Evolutionary conservation across 2,797 vertebrate species (phyloP), one percentile per base, ranked within the genome.

Genomic region (Melanotaenia parkinsoni): DNA sequence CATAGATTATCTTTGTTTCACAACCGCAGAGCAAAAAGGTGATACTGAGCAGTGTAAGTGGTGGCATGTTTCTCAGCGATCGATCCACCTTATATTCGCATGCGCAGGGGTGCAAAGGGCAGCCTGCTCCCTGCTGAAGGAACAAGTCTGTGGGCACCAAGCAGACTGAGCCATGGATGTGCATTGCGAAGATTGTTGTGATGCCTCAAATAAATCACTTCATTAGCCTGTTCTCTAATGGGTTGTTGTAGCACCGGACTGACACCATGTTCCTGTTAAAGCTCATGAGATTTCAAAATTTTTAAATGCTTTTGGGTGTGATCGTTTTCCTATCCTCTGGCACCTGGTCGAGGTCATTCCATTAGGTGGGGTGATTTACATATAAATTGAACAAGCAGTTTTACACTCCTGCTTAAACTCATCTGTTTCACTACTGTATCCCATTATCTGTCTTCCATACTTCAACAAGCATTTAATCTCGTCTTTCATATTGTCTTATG

Each of bases 381-480:
- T 92, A 92, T 93, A 93, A 93, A 93, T 93, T 91, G 91, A 93
- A 92, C 90, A 89, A 56, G 81, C 80, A 14, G 84, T 74, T 81
- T 83, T 81, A 86, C 66, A 65, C 82, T 88, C 84, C 83, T 89
- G 84, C 85, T 90, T 90, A 88, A 90, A 90, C 86, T 87, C 88
- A 83, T 93, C 88, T 88, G 83, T 91, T 89, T 85, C 84, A 74
- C 75, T 10, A 76, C 86, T 84, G 79, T 83, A 87, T 87, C 84
- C 86, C 71, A 93, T 92, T 89, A 92, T 91, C 88, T 86, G 72
- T 77, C 80, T 57, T 74, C 77, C 88, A 87, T 86, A 91, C 89
- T 86, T 63, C 90, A 84, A 90, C 88, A 87, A 87, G 88, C 84
- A 85, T 92, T 93, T 91, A 90, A 91, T 92, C 90, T 84, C 28